Base-by-base conservation (phyloP, 2,888 invertebrate genomes). In the Parnassius glacialis region DNA sequence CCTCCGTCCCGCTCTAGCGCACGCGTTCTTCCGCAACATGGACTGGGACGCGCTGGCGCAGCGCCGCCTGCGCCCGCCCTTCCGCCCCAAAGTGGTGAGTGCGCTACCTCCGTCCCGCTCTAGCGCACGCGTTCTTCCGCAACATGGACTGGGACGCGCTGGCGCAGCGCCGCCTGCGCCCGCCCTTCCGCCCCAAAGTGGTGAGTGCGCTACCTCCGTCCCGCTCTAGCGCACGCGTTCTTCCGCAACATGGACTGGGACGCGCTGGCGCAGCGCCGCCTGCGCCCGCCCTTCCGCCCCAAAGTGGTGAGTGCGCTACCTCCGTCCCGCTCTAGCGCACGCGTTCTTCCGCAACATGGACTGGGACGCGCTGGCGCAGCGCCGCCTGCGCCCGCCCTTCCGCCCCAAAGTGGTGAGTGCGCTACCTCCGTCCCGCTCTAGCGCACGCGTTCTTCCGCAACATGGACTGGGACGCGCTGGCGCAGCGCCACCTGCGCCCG, bases 141-240 rank as follows among this genome's bases (percentile, higher is more conserved):
- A 97, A 98, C 79, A 94, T 99, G 81, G 98, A 99, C 90, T 99
- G 99, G 99, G 96, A 95, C 74, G 97, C 97, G 72, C 93, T 99
- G 69, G 97, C 97, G 87, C 94, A 94, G 74, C 94, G 98, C 66
- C 95, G 95, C 80, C 95, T 99, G 72, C 97, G 97, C 81, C 98
- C 99, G 78, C 99, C 99, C 78, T 99, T 99, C 93, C 95, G 97
- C 80, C 99, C 99, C 74, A 98, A 98, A 94, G 97, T 98, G 90
- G 98, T 98, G 92, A 93, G 95, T 93, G 65, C 52, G n/a, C 20
- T 7, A 1, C 0, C 34, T 34, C 34, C 7, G 34, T 34, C 34
- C 34, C 34, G 34, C 34, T 34, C 34, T 34, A 34, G 93, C 93
- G 74, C 99, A 98, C 93, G 93, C 95, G 61, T 98, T 98, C 93